Evolutionary conservation across 2,113 vertebrate genomes (phyloP).

Genomic region (Oncorhynchus tshawytscha): DNA sequence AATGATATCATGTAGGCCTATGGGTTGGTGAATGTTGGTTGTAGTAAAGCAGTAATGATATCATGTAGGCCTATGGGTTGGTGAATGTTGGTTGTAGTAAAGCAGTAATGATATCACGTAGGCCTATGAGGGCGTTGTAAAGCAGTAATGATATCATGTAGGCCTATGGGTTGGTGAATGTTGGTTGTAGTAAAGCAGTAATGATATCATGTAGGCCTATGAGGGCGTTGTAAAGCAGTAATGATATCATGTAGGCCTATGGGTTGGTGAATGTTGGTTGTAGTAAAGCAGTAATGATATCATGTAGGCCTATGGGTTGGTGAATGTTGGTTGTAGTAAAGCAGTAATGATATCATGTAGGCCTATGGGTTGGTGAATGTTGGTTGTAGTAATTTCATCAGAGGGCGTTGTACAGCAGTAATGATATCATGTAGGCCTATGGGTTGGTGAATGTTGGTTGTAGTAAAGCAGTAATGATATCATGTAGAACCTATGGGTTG

Average conservation of each 20-base stretch:
- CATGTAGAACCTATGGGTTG: not conserved
- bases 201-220: not conserved
- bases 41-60: not conserved
- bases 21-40: not conserved
- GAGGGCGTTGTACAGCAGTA: not conserved
- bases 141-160: not conserved
- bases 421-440: not conserved
- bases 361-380: not conserved
- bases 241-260: not conserved
- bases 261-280: not conserved
- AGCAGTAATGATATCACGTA: not conserved
- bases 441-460: not conserved
- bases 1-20: not conserved
- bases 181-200: not conserved
- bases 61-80: not conserved
- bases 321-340: not conserved
- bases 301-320: not conserved
- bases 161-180: not conserved
- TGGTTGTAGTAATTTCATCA: constrained; percentile 16
- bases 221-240: not conserved
- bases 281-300: not conserved
- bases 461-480: not conserved
- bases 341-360: not conserved
- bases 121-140: not conserved
- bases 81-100: not conserved